These are phyloP conservation scores for Polyodon spathula DNA, from an alignment of 2,113 vertebrate genomes.

Conservation along the genomic window DNA sequence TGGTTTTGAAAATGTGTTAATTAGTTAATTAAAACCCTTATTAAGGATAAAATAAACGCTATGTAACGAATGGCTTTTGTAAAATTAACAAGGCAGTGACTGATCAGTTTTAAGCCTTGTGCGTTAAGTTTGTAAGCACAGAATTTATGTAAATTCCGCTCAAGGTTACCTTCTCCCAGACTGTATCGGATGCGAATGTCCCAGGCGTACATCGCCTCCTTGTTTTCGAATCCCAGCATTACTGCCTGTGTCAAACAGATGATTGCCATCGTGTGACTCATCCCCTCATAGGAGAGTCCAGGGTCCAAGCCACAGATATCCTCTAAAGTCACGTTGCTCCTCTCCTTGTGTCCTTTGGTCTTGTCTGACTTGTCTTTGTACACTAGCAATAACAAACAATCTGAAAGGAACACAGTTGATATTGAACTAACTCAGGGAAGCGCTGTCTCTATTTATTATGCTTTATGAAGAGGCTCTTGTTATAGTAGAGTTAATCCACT, in stretches of 20 bases:
- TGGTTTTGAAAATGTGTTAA: too few relatives aligned
- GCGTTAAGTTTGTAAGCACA: too few relatives aligned
- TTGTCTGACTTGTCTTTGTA: constrained; percentile 81
- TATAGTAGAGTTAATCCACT: too few relatives aligned
- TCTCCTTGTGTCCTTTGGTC: constrained; percentile 64
- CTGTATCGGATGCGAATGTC: constrained; percentile 80
- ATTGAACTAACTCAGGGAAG: too few relatives aligned
- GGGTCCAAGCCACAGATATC: constrained; percentile 91
- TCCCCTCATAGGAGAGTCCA: constrained; percentile 76
- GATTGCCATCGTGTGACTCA: constrained; percentile 74
- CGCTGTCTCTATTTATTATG: too few relatives aligned
- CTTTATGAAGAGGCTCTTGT: too few relatives aligned
- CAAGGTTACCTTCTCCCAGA: constrained; percentile 77
- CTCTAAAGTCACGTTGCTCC: constrained; percentile 75
- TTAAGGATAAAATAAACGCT: too few relatives aligned
- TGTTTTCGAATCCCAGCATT: constrained; percentile 83
- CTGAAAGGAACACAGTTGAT: constrained; percentile 42
- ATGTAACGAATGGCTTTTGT: too few relatives aligned
- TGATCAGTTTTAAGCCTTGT: too few relatives aligned
- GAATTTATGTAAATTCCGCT: too few relatives aligned
- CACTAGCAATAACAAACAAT: constrained; percentile 84
- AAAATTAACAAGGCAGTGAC: too few relatives aligned
- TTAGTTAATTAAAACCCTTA: too few relatives aligned
- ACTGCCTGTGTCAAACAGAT: constrained; percentile 77
- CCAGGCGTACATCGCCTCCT: constrained; percentile 80